Base-by-base conservation (phyloP, 2,888 invertebrate genomes). In the Phrixothrix hirtus region DNA sequence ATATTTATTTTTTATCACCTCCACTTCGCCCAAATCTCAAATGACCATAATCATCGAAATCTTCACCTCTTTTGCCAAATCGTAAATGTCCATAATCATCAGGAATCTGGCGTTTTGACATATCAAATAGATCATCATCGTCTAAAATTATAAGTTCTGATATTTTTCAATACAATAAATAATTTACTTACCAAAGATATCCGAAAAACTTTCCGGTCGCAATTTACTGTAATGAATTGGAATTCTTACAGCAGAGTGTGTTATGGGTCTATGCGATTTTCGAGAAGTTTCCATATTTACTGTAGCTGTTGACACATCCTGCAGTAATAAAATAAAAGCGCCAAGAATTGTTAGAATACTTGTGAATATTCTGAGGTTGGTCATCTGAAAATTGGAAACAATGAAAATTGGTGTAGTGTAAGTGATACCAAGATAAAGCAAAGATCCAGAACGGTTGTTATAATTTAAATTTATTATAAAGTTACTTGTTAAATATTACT, bases 41-140 rank as follows among this genome's bases (percentile, higher is more conserved):
- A 64, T 88, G 87, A 1, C 88, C 88, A 62, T 88, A 89, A 68
- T 88, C 88, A 59, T 88, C 87, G 60, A 86, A 87, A 51, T 86
- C 85, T 27, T 85, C 85, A 1, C 70, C 71, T 1, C 84, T 78
- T 62, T 83, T 83, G 2, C 83, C 83, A 63, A 83, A 83, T 61
- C 83, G 59, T 69, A 84, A 75, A 66, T 87, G 76, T 1, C 80
- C 83, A 60, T 84, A 85, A 67, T 85, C 85, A 32, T 83, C 81
- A 1, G 73, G 68, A 60, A 81, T 80, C 61, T 78, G 79, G 30
- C 79, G 69, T 64, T 80, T 80, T 38, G 73, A 74, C n/a, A 77
- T 55, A 45, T 77, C 77, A 37, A 77, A 69, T 9, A 75, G 64
- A 37, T 79, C 79, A 27, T 79, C 78, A 53, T 78, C 79, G 48